Evolutionary conservation across 2,888 invertebrate species (phyloP).

Genomic region (Lobophora halterata): DNA sequence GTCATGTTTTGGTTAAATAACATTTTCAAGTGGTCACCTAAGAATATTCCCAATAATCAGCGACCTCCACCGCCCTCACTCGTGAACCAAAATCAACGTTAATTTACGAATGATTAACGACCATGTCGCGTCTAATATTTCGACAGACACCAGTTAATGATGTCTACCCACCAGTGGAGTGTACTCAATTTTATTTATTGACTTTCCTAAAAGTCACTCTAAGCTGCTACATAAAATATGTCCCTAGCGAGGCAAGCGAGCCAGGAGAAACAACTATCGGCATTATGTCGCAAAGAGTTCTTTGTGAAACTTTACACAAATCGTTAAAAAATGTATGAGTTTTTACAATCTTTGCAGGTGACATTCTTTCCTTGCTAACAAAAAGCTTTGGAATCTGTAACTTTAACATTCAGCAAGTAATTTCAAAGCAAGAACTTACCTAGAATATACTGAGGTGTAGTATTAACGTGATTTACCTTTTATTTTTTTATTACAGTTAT

Average conservation of each 20-base stretch:
- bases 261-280: conserved; percentile 27
- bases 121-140: conserved; percentile 40
- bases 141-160: conserved; percentile 54
- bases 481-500: too few species aligned
- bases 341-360: conserved; percentile 20
- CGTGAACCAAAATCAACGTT: conserved; percentile 45
- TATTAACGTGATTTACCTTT: too few species aligned
- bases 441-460: too few species aligned
- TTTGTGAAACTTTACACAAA: conserved; percentile 21
- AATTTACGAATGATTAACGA: conserved; percentile 67
- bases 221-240: conserved; percentile 32
- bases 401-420: too few species aligned
- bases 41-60: conserved; percentile 5
- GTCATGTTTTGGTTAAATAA: too few species aligned
- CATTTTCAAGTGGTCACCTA: conserved; percentile 1
- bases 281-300: conserved; percentile 18
- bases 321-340: conserved; percentile 21
- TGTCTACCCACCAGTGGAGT: conserved; percentile 39
- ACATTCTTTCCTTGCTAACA: conserved; percentile 10
- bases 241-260: conserved; percentile 18
- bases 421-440: too few species aligned
- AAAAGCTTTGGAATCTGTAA: conserved; percentile 9
- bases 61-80: conserved; percentile 32
- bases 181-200: conserved; percentile 58
- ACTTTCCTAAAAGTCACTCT: conserved; percentile 43